These are phyloP conservation scores for Diaphora mendica DNA, from an alignment of 2,888 invertebrate species.

Conservation along the genomic window DNA sequence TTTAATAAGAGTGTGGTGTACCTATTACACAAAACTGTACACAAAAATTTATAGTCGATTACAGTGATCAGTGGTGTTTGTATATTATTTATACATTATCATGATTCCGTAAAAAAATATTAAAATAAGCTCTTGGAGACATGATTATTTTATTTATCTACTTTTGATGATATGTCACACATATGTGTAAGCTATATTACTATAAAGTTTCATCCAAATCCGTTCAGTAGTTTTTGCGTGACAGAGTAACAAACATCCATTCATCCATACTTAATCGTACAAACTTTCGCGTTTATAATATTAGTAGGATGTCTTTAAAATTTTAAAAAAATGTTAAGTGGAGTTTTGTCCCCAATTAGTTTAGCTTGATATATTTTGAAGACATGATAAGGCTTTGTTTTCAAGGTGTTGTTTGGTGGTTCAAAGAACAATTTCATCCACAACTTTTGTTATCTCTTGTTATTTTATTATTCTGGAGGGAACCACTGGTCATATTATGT, in stretches of 20 bases:
- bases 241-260: too few relatives aligned
- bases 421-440: conserved; percentile 25
- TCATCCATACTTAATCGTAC: too few relatives aligned
- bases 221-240: too few relatives aligned
- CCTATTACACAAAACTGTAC: conserved; percentile 42
- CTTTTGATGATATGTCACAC: too few relatives aligned
- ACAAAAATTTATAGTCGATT: conserved; percentile 43
- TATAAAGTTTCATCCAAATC: too few relatives aligned
- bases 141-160: neutral
- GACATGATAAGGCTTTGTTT: conserved; percentile 27
- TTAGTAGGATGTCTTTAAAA: too few relatives aligned
- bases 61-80: conserved; percentile 44
- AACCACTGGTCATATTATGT: conserved; percentile 18
- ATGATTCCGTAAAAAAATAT: too few relatives aligned
- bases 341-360: conserved; percentile 35
- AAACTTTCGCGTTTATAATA: too few relatives aligned
- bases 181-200: too few relatives aligned
- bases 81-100: too few relatives aligned
- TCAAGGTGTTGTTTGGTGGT: conserved; percentile 9
- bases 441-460: conserved; percentile 29
- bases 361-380: conserved; percentile 34
- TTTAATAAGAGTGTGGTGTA: conserved; percentile 54
- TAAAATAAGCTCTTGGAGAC: conserved; percentile 9
- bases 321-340: conserved; percentile 9
- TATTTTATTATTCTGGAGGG: conserved; percentile 23